Evolutionary conservation across 2,113 vertebrate genomes (phyloP).

Genomic region (Aythya baeri): DNA sequence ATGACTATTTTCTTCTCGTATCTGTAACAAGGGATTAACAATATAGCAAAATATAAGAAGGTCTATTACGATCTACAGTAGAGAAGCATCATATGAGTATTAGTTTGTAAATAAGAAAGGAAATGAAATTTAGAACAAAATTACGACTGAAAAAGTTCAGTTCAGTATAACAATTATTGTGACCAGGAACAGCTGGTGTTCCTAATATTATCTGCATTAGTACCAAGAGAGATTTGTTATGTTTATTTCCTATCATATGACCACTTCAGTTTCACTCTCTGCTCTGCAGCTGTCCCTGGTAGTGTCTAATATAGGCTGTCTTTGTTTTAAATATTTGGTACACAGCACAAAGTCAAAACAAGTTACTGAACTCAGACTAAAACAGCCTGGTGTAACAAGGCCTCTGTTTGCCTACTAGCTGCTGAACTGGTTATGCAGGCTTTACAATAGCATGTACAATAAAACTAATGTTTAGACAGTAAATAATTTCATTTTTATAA

Average conservation of each 20-base stretch:
- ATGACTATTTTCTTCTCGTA: background rate
- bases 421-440: conserved; percentile 55
- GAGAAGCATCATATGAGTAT: background rate
- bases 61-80: background rate
- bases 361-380: background rate
- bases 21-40: background rate
- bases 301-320: background rate
- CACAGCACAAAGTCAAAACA: conserved; percentile 21
- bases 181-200: background rate
- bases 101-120: background rate
- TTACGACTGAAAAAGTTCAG: background rate
- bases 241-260: conserved; percentile 9
- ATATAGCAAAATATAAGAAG: background rate
- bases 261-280: background rate
- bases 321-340: background rate
- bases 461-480: background rate
- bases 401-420: background rate
- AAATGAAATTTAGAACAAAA: background rate
- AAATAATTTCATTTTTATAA: conserved; percentile 13
- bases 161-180: background rate
- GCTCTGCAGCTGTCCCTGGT: background rate
- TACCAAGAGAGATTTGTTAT: background rate
- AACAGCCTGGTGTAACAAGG: background rate
- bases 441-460: background rate
- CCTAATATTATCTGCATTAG: background rate